Base-by-base conservation (phyloP, 2,797 vertebrate genomes). In the Buphagus erythrorhynchus region DNA sequence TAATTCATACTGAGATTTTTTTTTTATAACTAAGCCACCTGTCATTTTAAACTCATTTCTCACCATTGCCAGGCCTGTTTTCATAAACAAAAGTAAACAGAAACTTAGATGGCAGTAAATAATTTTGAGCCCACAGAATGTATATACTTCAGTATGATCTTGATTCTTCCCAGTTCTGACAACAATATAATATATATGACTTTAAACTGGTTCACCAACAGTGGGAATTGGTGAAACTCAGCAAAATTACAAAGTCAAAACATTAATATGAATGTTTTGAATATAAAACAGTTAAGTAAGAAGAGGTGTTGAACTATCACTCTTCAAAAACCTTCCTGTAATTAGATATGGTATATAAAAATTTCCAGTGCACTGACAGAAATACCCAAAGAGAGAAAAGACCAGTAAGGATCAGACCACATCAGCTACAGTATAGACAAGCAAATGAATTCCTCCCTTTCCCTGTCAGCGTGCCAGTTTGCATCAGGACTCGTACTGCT, bases 401-500 rank as follows among this genome's bases (percentile, higher is more conserved):
- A 57, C 25, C 17, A 63, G 11, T 21, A 66, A 85, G 52, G 20
- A 72, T 16, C 16, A 55, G 33, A 84, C 21, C 40, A 59, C 25
- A 51, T 40, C 45, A 72, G 54, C n/a, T 75, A 78, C 18, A 52
- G 19, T 6, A 51, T 0, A 0, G 59, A 63, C 36, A 57, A 22
- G 14, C 16, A 79, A 62, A 31, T 9, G 31, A 42, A 22, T 43
- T 78, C 48, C 18, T 59, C 35, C 12, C 45, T 75, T 75, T 38
- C 22, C 63, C 29, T 51, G 35, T 26, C 26, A 66, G 18, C 3
- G 13, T 24, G 20, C 45, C 5, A 5, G 67, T 24, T 29, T 72
- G 36, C 8, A 3, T 18, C 0, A 0, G 33, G 55, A 59, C 10
- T 21, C 8, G 19, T n/a, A 72, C 26, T 46, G 10, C 29, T 61